A percentile compares a stretch with the other conserved stretches of the same genome.
phyloP scores from a whole-genome alignment of 2,888 invertebrate genomes.

The Drosophila mercatorum region DNA sequence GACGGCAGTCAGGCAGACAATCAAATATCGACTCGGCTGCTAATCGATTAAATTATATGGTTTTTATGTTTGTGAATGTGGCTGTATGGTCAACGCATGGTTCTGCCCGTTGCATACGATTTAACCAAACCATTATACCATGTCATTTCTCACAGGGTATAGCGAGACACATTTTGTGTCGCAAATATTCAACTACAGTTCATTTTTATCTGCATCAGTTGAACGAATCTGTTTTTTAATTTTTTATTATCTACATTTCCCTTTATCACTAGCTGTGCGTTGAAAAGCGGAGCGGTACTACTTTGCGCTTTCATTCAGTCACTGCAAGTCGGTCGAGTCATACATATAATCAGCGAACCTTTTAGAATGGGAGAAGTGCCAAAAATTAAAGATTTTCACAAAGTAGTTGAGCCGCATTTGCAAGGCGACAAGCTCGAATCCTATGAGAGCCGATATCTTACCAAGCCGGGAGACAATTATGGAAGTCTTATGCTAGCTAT shows the following conservation, averaged over 20 bases:
- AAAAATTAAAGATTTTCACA: constrained; percentile 72
- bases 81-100: not conserved
- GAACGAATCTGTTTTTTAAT: constrained; percentile 38
- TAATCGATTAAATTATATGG: not conserved
- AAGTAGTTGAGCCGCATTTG: constrained; percentile 76
- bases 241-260: constrained; percentile 30
- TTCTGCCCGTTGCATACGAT: not conserved
- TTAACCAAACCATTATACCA: not conserved
- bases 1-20: too few species aligned
- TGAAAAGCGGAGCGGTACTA: constrained; percentile 39
- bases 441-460: constrained; percentile 84
- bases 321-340: constrained; percentile 8
- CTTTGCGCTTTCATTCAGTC: constrained; percentile 33
- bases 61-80: too few species aligned
- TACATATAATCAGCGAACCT: not conserved
- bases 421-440: constrained; percentile 79
- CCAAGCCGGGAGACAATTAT: constrained; percentile 87
- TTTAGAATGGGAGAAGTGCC: constrained; percentile 75
- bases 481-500: constrained; percentile 87
- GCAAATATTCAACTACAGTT: constrained; percentile 25
- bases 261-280: constrained; percentile 8
- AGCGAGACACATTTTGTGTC: constrained; percentile 18
- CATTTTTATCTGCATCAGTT: constrained; percentile 52
- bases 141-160: not conserved
- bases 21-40: not conserved